These are phyloP conservation scores for Emydoidea blandingii DNA, from an alignment of 2,797 vertebrate species.

Conservation along the genomic window DNA sequence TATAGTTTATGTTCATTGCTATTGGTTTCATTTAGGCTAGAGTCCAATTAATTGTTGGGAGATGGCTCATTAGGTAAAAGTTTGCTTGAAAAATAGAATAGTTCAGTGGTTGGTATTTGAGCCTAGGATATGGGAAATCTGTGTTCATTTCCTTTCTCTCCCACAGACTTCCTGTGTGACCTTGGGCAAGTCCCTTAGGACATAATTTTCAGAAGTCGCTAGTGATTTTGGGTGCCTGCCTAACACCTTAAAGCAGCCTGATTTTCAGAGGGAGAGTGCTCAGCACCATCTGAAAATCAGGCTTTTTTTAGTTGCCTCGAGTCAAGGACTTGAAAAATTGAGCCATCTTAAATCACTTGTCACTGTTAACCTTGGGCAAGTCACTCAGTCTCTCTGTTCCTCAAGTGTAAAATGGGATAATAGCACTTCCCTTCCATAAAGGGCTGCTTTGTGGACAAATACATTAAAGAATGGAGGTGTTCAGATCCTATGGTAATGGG, in stretches of 20 bases:
- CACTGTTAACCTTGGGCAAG: background rate
- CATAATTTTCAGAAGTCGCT: background rate
- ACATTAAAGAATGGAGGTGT: background rate
- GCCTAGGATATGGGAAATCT: background rate
- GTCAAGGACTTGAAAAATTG: background rate
- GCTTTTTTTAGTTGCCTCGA: background rate
- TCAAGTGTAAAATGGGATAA: background rate
- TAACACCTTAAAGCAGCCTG: background rate
- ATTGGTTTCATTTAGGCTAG: background rate
- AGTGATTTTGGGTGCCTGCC: background rate
- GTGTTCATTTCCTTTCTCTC: background rate
- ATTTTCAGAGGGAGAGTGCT: background rate
- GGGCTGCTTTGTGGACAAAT: background rate
- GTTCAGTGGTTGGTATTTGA: background rate
- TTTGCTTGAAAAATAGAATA: background rate
- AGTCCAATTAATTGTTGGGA: background rate
- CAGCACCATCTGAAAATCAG: background rate
- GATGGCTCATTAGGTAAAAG: background rate
- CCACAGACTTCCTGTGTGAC: background rate
- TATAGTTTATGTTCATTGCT: background rate
- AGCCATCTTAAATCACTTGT: background rate
- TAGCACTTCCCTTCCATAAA: background rate
- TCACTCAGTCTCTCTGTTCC: background rate
- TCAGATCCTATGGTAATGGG: background rate
- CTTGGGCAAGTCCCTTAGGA: background rate